Evolutionary conservation across 2,113 vertebrate genomes (phyloP).

Genomic region (Scytalopus superciliaris): DNA sequence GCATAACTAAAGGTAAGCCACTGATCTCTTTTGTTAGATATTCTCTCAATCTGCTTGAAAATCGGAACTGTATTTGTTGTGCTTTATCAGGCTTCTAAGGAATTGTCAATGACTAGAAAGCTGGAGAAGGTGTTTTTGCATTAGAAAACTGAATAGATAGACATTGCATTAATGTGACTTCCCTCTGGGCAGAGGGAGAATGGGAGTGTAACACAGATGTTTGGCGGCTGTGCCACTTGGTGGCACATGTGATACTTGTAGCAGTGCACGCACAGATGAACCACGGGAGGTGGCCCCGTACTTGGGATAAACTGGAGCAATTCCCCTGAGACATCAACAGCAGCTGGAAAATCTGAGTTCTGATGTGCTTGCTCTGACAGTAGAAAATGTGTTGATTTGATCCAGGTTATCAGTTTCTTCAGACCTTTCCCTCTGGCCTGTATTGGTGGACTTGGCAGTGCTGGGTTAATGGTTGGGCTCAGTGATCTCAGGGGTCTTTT

Average conservation of each 20-base stretch:
- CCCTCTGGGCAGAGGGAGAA: neutral
- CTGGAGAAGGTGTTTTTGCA: neutral
- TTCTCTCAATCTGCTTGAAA: neutral
- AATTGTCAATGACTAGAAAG: neutral
- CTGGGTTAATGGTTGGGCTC: neutral
- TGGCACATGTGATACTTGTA: neutral
- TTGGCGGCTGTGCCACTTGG: neutral
- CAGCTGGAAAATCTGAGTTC: neutral
- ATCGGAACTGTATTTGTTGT: neutral
- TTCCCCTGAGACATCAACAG: neutral
- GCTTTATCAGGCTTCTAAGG: neutral
- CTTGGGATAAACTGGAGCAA: neutral
- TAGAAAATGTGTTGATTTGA: neutral
- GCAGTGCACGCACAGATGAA: neutral
- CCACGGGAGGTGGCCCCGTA: neutral
- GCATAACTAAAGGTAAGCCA: constrained; percentile 94
- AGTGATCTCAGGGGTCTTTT: neutral
- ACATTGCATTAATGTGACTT: neutral
- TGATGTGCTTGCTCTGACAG: neutral
- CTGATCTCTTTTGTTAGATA: neutral
- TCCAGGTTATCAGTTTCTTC: neutral
- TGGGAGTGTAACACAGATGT: neutral
- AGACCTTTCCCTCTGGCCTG: neutral
- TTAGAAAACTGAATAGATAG: neutral
- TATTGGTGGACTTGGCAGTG: neutral